Conservation (phyloP, 2,888 invertebrate genomes). For the Hypomecis atomaria region DNA sequence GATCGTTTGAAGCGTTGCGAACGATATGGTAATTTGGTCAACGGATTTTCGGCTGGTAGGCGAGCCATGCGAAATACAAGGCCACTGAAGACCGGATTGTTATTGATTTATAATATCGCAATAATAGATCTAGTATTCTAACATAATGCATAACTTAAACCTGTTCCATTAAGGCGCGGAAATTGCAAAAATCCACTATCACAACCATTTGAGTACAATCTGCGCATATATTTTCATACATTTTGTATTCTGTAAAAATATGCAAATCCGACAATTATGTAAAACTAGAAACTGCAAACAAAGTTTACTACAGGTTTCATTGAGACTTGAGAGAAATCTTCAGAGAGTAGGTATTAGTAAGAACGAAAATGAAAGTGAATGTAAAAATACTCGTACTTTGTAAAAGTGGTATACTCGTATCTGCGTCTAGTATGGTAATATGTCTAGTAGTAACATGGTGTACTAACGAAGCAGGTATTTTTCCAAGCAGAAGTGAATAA, state of each 20-base stretch:
- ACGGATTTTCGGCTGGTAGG: constrained; percentile 62
- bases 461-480: constrained; percentile 23
- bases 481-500: constrained; percentile 17
- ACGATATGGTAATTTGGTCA: constrained; percentile 62
- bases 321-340: constrained; percentile 23
- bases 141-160: constrained; percentile 13
- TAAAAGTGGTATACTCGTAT: constrained; percentile 37
- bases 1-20: constrained; percentile 39
- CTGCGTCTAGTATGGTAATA: constrained; percentile 40
- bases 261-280: constrained; percentile 14
- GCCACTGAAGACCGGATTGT: constrained; percentile 57
- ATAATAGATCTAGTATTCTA: constrained; percentile 27
- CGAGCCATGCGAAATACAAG: constrained; percentile 52
- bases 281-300: constrained; percentile 11
- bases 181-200: not conserved
- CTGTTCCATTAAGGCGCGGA: constrained; percentile 7
- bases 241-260: constrained; percentile 8
- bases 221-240: constrained; percentile 12
- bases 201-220: too few species aligned
- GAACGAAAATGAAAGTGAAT: constrained; percentile 33
- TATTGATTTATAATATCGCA: constrained; percentile 37
- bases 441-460: not conserved
- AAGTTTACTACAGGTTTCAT: constrained; percentile 1
- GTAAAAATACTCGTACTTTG: constrained; percentile 22
- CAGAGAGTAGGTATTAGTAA: constrained; percentile 19